Evolutionary conservation across 2,797 vertebrate species (phyloP), one percentile per base, ranked within the genome.

Genomic region (Eospalax fontanierii): DNA sequence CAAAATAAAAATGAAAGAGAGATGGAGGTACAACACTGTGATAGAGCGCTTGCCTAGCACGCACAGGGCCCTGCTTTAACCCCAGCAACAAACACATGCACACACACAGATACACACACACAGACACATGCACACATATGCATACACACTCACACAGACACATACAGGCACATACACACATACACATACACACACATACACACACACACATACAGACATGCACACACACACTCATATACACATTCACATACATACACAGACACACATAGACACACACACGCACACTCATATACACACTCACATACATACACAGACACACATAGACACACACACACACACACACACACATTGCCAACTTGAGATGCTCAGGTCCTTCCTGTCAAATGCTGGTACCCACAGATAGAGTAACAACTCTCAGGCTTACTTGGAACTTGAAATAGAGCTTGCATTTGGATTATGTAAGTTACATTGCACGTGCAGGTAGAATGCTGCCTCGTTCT

Each of bases 401-500:
- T 26, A 70, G 35, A 21, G 22, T 22, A 83, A n/a, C 14, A n/a
- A n/a, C n/a, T n/a, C n/a, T n/a, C n/a, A n/a, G n/a, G n/a, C n/a
- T n/a, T n/a, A n/a, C n/a, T n/a, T n/a, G n/a, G n/a, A n/a, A n/a
- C n/a, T n/a, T n/a, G n/a, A 76, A 50, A 74, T 74, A 89, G 59
- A 92, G 38, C 68, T 86, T 71, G 19, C 65, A 19, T 89, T 91
- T 87, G 38, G 71, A 61, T 79, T 90, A 57, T 0, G 59, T 71
- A 76, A 71, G 15, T 87, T 90, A 89, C 68, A 65, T 57, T 74
- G 26, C 50, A 78, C 43, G 26, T 89, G 59, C 24, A 78, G 12
- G 85, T 74, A 88, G 46, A 88, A 90, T 63, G 30, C n/a, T 75
- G 65, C 70, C 92, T 81, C 92, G 46, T 83, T 93, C 28, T 87